Evolutionary conservation across 2,113 vertebrate species (phyloP), one percentile per base, ranked within the genome.

Genomic region (Ivindomyrus marchei): DNA sequence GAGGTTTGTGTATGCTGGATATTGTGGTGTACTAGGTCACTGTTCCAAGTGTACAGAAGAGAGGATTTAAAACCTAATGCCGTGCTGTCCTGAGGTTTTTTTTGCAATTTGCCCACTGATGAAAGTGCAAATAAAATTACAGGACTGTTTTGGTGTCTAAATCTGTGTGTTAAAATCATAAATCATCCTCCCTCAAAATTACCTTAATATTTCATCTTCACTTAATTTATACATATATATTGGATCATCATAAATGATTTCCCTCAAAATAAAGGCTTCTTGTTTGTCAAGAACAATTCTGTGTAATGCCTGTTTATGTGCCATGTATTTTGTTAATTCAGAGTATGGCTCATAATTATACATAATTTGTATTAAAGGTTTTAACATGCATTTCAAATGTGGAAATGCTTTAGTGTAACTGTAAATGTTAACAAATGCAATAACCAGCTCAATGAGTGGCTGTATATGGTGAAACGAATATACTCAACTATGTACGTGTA

Each of bases 11-110:
- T 97, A 95, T 96, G 96, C 96, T 97, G 96, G 97, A 95, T 97
- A 96, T 97, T 95, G 97, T 98, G 96, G 96, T 97, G 95, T 97
- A 97, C 96, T 96, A 96, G 96, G 96, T 97, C 96, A 96, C 96
- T 97, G 95, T 94, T 95, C 95, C 92, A 95, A 96, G 95, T 96
- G 96, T 97, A 96, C 96, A 97, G 96, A 96, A 96, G 96, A 97
- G 94, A 96, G 94, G 96, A 96, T 96, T 96, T 94, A 95, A 95
- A 91, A 92, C 92, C 84, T 87, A 6, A 21, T 86, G 94, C 96
- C 95, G 95, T 96, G 95, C 94, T 95, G 95, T 97, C 95, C 95
- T 94, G 94, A 95, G 45, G 50, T 56, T 90, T 83, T 93, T 96
- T 96, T 96, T 96, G 96, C 96, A 96, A 96, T 97, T 97, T 96